These are phyloP conservation scores for Fratercula arctica DNA, from an alignment of 2,797 vertebrate genomes.

Conservation along the genomic window DNA sequence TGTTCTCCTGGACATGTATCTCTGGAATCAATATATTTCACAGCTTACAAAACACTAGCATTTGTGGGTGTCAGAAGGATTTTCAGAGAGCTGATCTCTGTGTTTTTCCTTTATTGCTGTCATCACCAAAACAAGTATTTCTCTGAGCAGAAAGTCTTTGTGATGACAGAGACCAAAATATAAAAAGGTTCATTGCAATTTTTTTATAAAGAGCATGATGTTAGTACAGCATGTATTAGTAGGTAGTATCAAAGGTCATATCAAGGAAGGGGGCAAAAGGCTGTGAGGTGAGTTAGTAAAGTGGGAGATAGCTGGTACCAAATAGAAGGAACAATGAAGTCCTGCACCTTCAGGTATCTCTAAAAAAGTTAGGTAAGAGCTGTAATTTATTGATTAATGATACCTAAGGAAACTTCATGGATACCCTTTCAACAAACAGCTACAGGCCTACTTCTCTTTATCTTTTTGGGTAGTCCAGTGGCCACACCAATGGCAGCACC, in stretches of 20 bases:
- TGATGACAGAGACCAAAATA: neutral
- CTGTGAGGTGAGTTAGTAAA: neutral
- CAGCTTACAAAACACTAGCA: neutral
- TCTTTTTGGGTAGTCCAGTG: neutral
- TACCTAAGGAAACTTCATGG: neutral
- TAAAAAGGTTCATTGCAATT: neutral
- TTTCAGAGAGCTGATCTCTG: neutral
- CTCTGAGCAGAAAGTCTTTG: neutral
- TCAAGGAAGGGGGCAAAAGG: neutral
- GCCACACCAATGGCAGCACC: neutral
- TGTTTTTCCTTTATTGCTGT: neutral
- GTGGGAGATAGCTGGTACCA: neutral
- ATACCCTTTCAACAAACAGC: neutral
- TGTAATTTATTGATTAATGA: neutral
- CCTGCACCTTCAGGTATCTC: neutral
- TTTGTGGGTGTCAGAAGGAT: slow-evolving; percentile 8
- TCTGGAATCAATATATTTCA: slow-evolving; percentile 21
- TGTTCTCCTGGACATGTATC: neutral
- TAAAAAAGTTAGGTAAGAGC: neutral
- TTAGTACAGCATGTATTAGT: neutral
- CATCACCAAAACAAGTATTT: neutral
- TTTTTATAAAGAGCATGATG: neutral
- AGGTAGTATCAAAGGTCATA: neutral
- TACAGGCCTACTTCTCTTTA: neutral
- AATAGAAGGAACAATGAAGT: neutral